Evolutionary conservation across 2,113 vertebrate species (phyloP), one percentile per base, ranked within the genome.

Genomic region (Eulemur macaco): DNA sequence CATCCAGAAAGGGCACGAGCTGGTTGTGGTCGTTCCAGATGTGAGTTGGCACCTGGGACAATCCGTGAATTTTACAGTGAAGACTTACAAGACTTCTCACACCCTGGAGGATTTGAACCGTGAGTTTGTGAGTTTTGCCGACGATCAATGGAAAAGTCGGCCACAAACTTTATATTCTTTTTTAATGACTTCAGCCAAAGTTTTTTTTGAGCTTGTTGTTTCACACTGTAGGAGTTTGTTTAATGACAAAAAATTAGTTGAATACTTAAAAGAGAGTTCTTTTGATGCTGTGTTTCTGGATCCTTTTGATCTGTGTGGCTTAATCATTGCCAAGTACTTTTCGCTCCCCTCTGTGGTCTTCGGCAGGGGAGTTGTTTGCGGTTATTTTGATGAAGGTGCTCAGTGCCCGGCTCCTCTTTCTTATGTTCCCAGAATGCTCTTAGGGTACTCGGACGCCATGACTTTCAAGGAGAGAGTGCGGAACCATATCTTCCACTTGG

Each of bases 1-100:
- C 37, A 37, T 37, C 37, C 37, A 15, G 1, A 98, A 94, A 63
- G 99, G 99, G 6, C 99, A 99, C 0, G 98, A 99, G 18, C 63
- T 99, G 37, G 97, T 99, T 2, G 95, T 99, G 1, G 66, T 99
- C 58, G 60, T 98, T 27, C 99, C 99, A 1, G 99, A 99, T 71
- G 98, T 74, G 74, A 99, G 95, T 93, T 69, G 99, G 96, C 34
- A 98, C 12, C 98, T 99, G 63, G 3, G 54, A 0, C 23, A 14
- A 0, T 98, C 98, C 0, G 5, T 95, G 7, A 68, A 64, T 5
- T 98, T 98, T 87, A 98, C 83, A 0, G 97, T 98, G 6, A 98
- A 98, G 97, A 95, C 89, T 8, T 99, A 98, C 63, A 87, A 96
- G 0, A 98, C 98, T 8, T 83, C 99, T 0, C 98, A 97, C 47